These are phyloP conservation scores for Druon quercuslanigerum DNA, from an alignment of 1,140 invertebrate genomes.

Conservation along the genomic window DNA sequence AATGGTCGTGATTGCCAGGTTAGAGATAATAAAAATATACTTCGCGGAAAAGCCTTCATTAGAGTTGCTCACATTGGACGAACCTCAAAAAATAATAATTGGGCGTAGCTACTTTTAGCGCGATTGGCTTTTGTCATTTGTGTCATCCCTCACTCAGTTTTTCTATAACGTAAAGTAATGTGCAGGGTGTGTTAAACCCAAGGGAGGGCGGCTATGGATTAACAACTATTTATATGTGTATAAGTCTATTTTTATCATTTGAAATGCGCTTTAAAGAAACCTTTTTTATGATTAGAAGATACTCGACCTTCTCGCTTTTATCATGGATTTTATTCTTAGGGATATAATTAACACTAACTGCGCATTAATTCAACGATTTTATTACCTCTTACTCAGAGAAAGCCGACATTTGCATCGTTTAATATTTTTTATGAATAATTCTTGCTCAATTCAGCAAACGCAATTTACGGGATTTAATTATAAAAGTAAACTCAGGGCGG, in stretches of 20 bases:
- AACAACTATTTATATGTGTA: not conserved
- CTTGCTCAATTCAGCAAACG: too few species aligned
- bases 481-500: too few species aligned
- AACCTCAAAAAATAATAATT: not conserved
- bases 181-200: not conserved
- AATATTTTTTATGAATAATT: too few species aligned
- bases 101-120: not conserved
- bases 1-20: too few species aligned
- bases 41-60: not conserved
- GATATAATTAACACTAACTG: too few species aligned
- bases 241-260: not conserved
- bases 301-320: too few species aligned
- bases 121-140: not conserved
- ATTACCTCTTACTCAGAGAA: too few species aligned
- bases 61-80: too few species aligned
- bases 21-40: not conserved
- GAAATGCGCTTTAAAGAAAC: not conserved
- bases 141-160: not conserved
- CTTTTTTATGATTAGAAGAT: not conserved
- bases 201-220: not conserved
- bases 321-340: too few species aligned
- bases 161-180: not conserved
- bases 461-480: too few species aligned
- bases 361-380: too few species aligned
- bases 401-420: too few species aligned